Evolutionary conservation across 2,888 invertebrate genomes (phyloP), one percentile per base, ranked within the genome.

Genomic region (Junonia oenone): DNA sequence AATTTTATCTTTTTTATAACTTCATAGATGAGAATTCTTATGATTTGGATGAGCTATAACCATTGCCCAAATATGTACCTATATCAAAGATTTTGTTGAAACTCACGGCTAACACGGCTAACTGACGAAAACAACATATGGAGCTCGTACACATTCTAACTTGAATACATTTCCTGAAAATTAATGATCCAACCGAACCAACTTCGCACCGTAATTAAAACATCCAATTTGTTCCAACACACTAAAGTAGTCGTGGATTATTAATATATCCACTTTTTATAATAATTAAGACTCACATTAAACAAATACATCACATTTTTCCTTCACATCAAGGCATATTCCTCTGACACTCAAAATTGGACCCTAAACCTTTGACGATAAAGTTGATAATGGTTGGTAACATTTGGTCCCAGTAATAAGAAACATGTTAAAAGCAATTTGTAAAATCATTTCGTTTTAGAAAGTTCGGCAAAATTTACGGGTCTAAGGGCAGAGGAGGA

Each of bases 381-480:
- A 13, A 22, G 22, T 31, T 15, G 17, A 29, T n/a, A 38, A 29
- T 40, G 26, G 6, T 19, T 31, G 19, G 6, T 6, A 14, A 8
- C 5, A 8, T 29, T 17, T 11, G 29, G 38, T 40, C 29, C 37
- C 11, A 31, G 22, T 38, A 45, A 46, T 46, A 51, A 49, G 53
- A 40, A 43, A 46, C 29, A 53, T 53, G 33, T 53, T 47, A 43
- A 40, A 37, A 51, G 49, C 58, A 55, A 55, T 59, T 59, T 47
- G 55, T 58, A 52, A 58, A 59, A 61, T 61, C 51, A 59, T 59
- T 58, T 52, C 52, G 51, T 51, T 26, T 54, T 63, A 61, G 63
- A 63, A 63, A 63, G 63, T 58, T 40, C 38, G n/a, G 56, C 29
- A 47, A 56, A 58, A 59, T 64, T 62, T 59, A 62, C 56, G 53